Evolutionary conservation across 2,888 invertebrate genomes (phyloP), one percentile per base, ranked within the genome.

Genomic region (Yponomeuta evonymella): DNA sequence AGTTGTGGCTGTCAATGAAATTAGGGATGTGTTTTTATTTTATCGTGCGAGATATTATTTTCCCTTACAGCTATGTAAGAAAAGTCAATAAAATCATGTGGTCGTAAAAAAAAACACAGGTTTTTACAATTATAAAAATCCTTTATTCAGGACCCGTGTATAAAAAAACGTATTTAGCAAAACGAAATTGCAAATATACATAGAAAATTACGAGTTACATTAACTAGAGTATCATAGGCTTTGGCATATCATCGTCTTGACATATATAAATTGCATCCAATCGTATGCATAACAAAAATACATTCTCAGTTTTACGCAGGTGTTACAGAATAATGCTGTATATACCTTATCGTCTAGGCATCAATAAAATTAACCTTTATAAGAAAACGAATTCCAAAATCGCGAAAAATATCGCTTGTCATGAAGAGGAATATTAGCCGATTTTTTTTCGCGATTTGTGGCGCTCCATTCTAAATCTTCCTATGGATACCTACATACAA

Each of bases 151-250:
- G 70, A 74, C 73, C 70, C 73, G 71, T 76, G 77, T 77, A 79
- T 75, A 78, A 77, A 77, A 75, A 74, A 43, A 43, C 43, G 77
- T 72, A 77, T 70, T 75, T 74, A 71, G 77, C 75, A 79, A 75
- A 74, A 11, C 72, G 77, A 79, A 75, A 73, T 71, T 75, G 65
- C 65, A 65, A 65, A 29, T 30, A 65, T 65, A 65, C 65, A 65
- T 29, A 65, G 33, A 65, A 65, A 15, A 65, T 30, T 65, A 73
- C 43, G 51, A 58, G 3, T 12, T 58, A 58, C 12, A 15, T 15
- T 15, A 58, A 58, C 51, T 76, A 79, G 78, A 79, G 79, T 82
- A 81, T 82, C 79, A 81, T 76, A 79, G 80, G 79, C 85, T 86
- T 85, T 86, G 85, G 85, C 79, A 83, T 81, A 67, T 33, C 68